These are phyloP conservation scores for Euwallacea similis DNA, from an alignment of 1,140 invertebrate genomes.

Conservation along the genomic window DNA sequence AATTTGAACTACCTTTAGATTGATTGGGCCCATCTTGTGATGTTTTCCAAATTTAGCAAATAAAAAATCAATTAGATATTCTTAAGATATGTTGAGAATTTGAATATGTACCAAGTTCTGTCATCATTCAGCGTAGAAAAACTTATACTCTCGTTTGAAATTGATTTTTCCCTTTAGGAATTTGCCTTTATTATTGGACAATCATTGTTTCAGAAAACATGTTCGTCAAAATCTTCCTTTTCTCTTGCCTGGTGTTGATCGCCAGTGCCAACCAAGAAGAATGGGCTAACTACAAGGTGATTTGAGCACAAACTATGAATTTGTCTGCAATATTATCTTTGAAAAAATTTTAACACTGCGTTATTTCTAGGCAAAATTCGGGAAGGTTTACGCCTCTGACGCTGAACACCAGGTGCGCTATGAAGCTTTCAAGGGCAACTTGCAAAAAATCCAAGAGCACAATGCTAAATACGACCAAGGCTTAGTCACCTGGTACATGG, in stretches of 20 bases:
- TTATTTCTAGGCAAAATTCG: conserved; percentile 11
- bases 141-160: too few species aligned
- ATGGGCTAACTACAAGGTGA: background rate
- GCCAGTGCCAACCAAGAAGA: background rate
- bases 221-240: background rate
- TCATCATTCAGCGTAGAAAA: too few species aligned
- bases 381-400: conserved; percentile 1
- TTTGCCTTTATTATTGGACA: too few species aligned
- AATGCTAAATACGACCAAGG: conserved; percentile 73
- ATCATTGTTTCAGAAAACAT: background rate
- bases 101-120: too few species aligned
- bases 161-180: too few species aligned
- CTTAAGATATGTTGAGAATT: too few species aligned
- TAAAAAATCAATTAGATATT: too few species aligned
- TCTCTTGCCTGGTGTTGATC: background rate
- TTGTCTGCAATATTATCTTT: background rate
- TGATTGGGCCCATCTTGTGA: too few species aligned
- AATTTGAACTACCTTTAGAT: too few species aligned
- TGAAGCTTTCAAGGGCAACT: conserved; percentile 79
- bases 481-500: conserved; percentile 65
- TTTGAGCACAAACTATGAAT: background rate
- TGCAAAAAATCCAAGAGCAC: conserved; percentile 79
- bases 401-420: conserved; percentile 12
- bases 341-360: background rate
- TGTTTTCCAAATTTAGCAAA: too few species aligned